Conservation (phyloP, 1,140 invertebrate species). For the Heliconius melpomene region DNA sequence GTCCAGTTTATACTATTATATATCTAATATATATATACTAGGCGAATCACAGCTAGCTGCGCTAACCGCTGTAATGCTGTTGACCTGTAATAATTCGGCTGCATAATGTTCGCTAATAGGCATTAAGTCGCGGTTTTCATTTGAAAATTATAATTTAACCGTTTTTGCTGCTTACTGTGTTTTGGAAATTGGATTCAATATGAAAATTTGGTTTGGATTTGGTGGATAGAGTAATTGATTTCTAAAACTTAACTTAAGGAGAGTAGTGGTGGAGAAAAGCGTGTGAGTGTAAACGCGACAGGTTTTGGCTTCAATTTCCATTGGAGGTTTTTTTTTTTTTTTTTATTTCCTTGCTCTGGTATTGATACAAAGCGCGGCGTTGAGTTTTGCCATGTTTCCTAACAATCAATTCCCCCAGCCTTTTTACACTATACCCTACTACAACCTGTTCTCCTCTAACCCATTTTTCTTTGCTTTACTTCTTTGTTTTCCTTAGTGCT, state of each 20-base stretch:
- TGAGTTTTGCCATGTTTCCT: too few species aligned
- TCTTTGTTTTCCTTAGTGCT: too few species aligned
- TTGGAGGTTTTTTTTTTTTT: too few species aligned
- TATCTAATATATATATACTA: background rate
- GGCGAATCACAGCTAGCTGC: slow-evolving; percentile 2
- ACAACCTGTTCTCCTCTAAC: too few species aligned
- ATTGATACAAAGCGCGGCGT: too few species aligned
- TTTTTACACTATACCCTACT: too few species aligned
- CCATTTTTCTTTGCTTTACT: too few species aligned
- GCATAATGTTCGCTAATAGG: slow-evolving; percentile 15
- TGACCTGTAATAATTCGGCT: slow-evolving; percentile 21
- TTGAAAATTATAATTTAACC: slow-evolving; percentile 16
- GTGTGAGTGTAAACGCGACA: too few species aligned
- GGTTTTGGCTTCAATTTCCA: too few species aligned
- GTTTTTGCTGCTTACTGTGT: background rate
- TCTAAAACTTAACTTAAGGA: background rate
- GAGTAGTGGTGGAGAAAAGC: too few species aligned
- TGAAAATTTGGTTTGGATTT: background rate
- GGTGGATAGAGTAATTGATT: background rate
- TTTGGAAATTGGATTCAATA: background rate
- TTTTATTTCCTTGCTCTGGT: too few species aligned
- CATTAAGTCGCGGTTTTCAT: slow-evolving; percentile 14
- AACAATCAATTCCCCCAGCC: too few species aligned
- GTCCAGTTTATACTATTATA: background rate
- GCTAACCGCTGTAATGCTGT: slow-evolving; percentile 18